Base-by-base conservation (phyloP, 2,888 invertebrate species). In the Parapristionchus giblindavisi region DNA sequence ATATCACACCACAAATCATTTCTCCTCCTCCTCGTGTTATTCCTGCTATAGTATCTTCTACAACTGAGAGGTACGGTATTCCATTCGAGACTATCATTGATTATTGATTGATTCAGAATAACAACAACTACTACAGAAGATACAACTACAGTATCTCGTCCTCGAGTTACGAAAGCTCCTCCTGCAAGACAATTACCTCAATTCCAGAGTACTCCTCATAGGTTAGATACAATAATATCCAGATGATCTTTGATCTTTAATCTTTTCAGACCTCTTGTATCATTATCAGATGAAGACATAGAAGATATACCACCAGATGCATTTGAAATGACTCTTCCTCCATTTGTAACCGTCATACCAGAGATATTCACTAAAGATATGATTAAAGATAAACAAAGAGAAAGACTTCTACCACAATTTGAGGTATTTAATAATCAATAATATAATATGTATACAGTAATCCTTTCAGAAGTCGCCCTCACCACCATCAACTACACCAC, bases 271-370 rank as follows among this genome's bases (percentile, higher is more conserved):
- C 86, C 85, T 2, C 77, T 87, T 34, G 84, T 87, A 29, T 81
- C 85, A 3, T 73, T 87, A 43, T 78, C 82, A 8, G 82, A 83
- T 54, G 81, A 81, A 29, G 87, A 87, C 66, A 83, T 87, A 60
- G 77, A 76, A 27, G 81, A 85, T 43, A 65, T 87, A 54, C 85
- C 85, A 0, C 83, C 84, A 3, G 87, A 87, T 60, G 86, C 81
- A 1, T 85, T 87, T 72, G 85, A 85, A 66, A 71, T 79, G 75
- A 82, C 87, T 14, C 84, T 87, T 79, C 83, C 87, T 11, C 83
- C 85, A 17, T 85, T 86, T 74, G 78, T 86, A 24, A 87, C 86
- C 8, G 81, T 85, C n/a, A 71, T 71, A 8, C 71, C 71, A 8
- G 71, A 71, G 58, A 71, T 71, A 38, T 71, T 71, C 58, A 71